Evolutionary conservation across 1,140 invertebrate genomes (phyloP), one percentile per base, ranked within the genome.

Genomic region (Drosophila ficusphila): DNA sequence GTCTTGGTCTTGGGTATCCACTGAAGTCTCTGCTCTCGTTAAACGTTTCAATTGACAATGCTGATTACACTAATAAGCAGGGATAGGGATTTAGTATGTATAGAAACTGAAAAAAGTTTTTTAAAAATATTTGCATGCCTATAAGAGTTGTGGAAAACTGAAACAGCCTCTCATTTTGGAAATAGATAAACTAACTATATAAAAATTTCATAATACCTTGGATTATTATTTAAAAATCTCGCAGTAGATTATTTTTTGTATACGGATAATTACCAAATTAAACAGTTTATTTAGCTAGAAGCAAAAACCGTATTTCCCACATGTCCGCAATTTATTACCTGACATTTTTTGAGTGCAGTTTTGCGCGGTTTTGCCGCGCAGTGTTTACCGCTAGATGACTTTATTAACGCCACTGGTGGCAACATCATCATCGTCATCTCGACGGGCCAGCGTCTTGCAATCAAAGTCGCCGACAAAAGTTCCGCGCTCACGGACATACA

Each of bases 41-140:
- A 88, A 86, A 86, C 82, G 82, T 81, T 88, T 88, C 82, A 88
- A 86, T 86, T 86, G 77, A 76, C 58, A 61, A 69, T 44, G 53
- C 38, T 58, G 76, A 53, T 56, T 46, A 79, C 79, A 85, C 79
- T 76, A 38, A n/a, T 2, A 56, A 67, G 29, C 60, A 36, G 29
- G 39, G 21, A 41, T 23, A 2, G 3, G 2, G 14, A 18, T 12
- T 8, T n/a, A 9, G n/a, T 7, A 29, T 29, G 8, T 9, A 29
- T 29, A 7, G 27, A 9, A 29, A 29, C 8, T 3, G 29, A n/a
- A n/a, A n/a, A n/a, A n/a, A n/a, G n/a, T n/a, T n/a, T n/a, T n/a
- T n/a, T n/a, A n/a, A n/a, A n/a, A n/a, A n/a, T n/a, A n/a, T n/a
- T n/a, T n/a, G n/a, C n/a, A n/a, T n/a, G n/a, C n/a, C n/a, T n/a